Percentiles rank a stretch among this genome's conserved stretches.
Conservation (phyloP, 2,113 vertebrate genomes). For the Axis porcinus region DNA sequence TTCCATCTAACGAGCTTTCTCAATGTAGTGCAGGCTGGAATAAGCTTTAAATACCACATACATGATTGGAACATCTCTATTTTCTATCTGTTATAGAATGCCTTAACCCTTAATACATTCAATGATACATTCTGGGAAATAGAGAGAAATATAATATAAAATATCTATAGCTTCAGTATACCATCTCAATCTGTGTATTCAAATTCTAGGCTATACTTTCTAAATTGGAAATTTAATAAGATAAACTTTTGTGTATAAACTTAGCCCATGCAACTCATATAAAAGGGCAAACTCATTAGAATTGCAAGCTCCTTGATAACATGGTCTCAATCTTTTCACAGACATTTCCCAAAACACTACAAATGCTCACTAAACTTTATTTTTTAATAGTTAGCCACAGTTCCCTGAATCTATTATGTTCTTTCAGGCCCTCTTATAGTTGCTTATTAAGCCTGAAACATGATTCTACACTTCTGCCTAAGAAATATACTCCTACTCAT, state of each 20-base stretch:
- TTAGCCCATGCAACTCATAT: not conserved
- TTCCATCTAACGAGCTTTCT: not conserved
- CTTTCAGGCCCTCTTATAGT: not conserved
- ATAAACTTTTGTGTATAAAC: not conserved
- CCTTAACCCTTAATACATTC: not conserved
- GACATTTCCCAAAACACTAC: not conserved
- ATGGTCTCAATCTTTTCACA: not conserved
- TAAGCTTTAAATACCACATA: not conserved
- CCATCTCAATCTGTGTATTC: not conserved
- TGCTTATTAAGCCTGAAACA: not conserved
- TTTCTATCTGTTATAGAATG: not conserved
- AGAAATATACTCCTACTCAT: not conserved
- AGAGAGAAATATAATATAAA: not conserved
- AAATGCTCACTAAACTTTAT: not conserved
- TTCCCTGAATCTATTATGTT: not conserved
- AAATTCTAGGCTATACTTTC: not conserved
- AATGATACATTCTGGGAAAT: not conserved
- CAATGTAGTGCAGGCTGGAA: not conserved
- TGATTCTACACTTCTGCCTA: not conserved
- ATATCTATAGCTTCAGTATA: not conserved
- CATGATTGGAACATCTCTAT: not conserved
- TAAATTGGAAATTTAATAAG: not conserved
- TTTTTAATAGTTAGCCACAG: not conserved
- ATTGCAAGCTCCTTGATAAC: not conserved
- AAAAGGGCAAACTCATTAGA: not conserved